These are phyloP conservation scores for Drosophila repleta DNA, from an alignment of 1,140 invertebrate genomes.

Conservation along the genomic window DNA sequence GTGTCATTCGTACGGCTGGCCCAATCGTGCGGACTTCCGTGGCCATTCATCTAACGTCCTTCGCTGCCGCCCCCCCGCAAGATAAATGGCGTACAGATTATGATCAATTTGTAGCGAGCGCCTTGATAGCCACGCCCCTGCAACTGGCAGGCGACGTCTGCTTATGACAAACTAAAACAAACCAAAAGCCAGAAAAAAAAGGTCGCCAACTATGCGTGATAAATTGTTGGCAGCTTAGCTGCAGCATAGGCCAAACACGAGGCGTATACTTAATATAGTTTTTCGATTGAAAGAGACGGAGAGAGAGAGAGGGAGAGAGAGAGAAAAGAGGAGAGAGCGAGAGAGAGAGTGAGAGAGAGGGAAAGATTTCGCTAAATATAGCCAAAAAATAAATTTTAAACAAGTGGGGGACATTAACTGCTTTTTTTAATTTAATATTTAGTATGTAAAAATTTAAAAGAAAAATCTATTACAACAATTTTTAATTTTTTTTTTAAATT, in stretches of 20 bases:
- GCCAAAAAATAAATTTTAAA: no score
- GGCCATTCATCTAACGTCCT: slow-evolving; percentile 72
- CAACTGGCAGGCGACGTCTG: slow-evolving; percentile 59
- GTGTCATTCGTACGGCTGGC: slow-evolving; percentile 72
- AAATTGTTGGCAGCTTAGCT: slow-evolving; percentile 55
- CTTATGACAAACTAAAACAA: slow-evolving; percentile 75
- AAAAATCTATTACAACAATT: no score
- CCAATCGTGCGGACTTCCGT: slow-evolving; percentile 73
- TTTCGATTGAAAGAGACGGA: no score
- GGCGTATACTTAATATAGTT: slow-evolving; percentile 40
- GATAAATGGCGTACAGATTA: slow-evolving; percentile 79
- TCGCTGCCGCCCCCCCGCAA: slow-evolving; percentile 37
- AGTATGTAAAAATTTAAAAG: no score
- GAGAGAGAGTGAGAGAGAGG: no score
- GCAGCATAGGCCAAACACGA: slow-evolving; percentile 32
- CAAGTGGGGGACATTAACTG: no score
- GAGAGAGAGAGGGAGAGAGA: no score
- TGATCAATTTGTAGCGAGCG: slow-evolving; percentile 77
- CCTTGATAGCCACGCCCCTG: slow-evolving; percentile 62
- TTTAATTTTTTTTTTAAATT: no score
- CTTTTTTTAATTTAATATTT: no score
- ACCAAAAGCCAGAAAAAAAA: slow-evolving; percentile 23
- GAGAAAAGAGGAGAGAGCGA: no score
- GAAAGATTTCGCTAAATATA: no score
- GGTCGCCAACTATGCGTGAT: slow-evolving; percentile 49